Base-by-base conservation (phyloP, 2,888 invertebrate species). In the Meta bourneti region DNA sequence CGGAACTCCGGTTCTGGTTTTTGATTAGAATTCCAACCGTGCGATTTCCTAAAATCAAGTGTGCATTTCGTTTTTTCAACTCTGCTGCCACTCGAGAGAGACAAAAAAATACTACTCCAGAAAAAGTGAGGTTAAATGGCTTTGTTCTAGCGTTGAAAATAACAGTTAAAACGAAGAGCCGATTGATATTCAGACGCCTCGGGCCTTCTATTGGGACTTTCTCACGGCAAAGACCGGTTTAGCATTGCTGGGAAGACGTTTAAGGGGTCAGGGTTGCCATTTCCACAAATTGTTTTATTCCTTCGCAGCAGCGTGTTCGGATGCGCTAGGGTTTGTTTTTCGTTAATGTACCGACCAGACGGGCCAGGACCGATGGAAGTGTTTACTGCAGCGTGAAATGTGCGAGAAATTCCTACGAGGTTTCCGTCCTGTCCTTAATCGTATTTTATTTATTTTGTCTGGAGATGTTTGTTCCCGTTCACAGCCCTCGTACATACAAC, bases 151-250 rank as follows among this genome's bases (percentile, higher is more conserved):
- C 70, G 79, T 80, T 48, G 79, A 74, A 74, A 84, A 84, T 69
- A 90, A 84, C 90, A 77, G 90, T 84, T 90, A 75, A 86, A 72
- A 20, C 11, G 48, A 54, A 52, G n/a, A 48, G 19, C 69, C 85
- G 71, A 78, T 87, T 87, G 87, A 87, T 87, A 87, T 87, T 86
- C 82, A 75, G 74, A 70, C 75, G 75, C 13, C 19, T 69, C 77
- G 77, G 75, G 6, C n/a, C 34, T 16, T 34, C 51, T 19, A 79
- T 75, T 19, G 82, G 78, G 79, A 87, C 83, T 87, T 91, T 91
- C 91, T 91, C 91, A 91, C 91, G 91, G 86, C 52, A 61, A 82
- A 49, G 79, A 91, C 87, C 87, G 87, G 87, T 87, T 82, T 77
- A 77, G 34, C 34, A 34, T 19, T 61, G 48, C 34, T 49, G 61